phyloP scores from a whole-genome alignment of 2,113 vertebrate genomes.

The Podarcis muralis region DNA sequence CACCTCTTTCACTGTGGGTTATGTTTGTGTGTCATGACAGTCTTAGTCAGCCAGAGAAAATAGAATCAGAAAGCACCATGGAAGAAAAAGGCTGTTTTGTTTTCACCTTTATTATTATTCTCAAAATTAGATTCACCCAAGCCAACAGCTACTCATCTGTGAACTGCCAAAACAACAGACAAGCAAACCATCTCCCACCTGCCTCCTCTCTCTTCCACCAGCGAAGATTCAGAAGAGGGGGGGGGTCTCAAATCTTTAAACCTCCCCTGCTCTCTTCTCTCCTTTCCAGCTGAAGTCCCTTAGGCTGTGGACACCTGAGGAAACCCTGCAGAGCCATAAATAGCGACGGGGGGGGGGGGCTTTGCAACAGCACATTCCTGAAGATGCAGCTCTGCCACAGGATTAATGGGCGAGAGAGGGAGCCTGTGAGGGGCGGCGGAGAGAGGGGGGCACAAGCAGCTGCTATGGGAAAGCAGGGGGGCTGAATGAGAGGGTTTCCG shows the following conservation, averaged over 20 bases:
- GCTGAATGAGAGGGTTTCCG: background rate
- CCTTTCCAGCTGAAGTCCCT: conserved; percentile 23
- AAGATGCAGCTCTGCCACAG: conserved; percentile 40
- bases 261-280: conserved; percentile 9
- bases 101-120: conserved; percentile 16
- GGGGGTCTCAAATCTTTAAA: background rate
- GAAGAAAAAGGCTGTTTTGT: conserved; percentile 3
- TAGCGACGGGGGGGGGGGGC: conserved; percentile 45
- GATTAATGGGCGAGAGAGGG: conserved; percentile 15
- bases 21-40: background rate
- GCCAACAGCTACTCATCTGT: background rate
- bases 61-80: conserved; percentile 1
- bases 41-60: background rate
- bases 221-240: background rate
- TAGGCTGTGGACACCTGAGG: conserved; percentile 45
- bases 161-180: background rate
- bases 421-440: too few species aligned
- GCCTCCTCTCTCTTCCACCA: background rate
- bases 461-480: background rate
- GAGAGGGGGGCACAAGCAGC: too few species aligned
- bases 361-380: conserved; percentile 56
- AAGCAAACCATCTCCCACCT: background rate
- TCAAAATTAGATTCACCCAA: background rate
- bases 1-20: background rate
- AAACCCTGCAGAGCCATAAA: conserved; percentile 70